Percentiles rank a stretch among this genome's conserved stretches.
phyloP scores from a whole-genome alignment of 2,797 vertebrate species.

The Gadopsis bispinosus region DNA sequence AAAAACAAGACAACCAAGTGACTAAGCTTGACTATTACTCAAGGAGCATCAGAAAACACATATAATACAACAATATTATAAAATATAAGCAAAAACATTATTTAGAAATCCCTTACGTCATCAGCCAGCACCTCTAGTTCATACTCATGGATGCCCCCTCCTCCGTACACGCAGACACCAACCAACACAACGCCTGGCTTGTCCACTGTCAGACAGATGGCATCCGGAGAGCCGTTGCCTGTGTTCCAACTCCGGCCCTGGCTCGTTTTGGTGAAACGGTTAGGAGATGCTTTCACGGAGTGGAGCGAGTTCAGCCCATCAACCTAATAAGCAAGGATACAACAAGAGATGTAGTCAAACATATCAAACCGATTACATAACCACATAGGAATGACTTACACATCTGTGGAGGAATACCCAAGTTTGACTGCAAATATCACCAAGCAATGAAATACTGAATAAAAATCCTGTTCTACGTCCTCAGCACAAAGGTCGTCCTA shows the following conservation, averaged over 20 bases:
- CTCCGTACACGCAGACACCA: constrained; percentile 98
- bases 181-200: constrained; percentile 96
- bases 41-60: neutral
- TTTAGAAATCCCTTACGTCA: constrained; percentile 88
- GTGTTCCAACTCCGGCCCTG: constrained; percentile 99
- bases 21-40: neutral
- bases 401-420: neutral
- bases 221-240: constrained; percentile 98
- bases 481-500: neutral
- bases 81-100: neutral
- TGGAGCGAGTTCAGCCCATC: constrained; percentile 97
- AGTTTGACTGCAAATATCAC: neutral
- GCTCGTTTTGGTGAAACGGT: constrained; percentile 98
- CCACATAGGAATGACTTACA: neutral
- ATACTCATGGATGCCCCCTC: constrained; percentile 98
- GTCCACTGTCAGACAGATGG: constrained; percentile 97
- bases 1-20: too few relatives aligned
- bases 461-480: neutral
- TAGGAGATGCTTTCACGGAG: constrained; percentile 95
- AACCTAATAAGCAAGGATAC: constrained; percentile 79
- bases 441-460: neutral
- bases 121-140: constrained; percentile 97
- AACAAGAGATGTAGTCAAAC: constrained; percentile 12
- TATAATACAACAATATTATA: too few relatives aligned
- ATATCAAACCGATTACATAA: neutral